Conservation (phyloP, 2,888 invertebrate genomes). For the Gymnosoma rotundatum region DNA sequence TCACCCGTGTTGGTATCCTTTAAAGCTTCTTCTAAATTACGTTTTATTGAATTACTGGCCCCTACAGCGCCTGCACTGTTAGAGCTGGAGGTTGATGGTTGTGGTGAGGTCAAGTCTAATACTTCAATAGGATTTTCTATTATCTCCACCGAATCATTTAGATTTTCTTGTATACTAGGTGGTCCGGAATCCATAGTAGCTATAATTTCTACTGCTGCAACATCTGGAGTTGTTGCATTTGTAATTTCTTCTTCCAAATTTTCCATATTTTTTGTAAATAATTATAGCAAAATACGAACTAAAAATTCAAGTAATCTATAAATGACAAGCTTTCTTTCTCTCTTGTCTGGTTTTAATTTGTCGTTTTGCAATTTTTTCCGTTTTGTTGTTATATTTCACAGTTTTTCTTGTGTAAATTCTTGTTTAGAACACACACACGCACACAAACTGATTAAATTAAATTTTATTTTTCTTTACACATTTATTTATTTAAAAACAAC, state of each 20-base stretch:
- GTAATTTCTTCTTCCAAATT: constrained; percentile 59
- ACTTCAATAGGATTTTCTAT: constrained; percentile 55
- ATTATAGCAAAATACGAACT: constrained; percentile 9
- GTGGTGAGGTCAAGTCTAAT: constrained; percentile 59
- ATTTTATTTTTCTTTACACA: background rate
- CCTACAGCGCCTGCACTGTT: constrained; percentile 58
- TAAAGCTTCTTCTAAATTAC: constrained; percentile 51
- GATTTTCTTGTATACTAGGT: background rate
- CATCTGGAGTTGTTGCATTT: constrained; percentile 18
- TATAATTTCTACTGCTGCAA: constrained; percentile 16
- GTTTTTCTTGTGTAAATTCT: constrained; percentile 13
- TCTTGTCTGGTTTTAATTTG: constrained; percentile 40
- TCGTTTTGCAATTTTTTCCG: constrained; percentile 11
- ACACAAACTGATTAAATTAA: background rate
- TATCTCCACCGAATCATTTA: constrained; percentile 51
- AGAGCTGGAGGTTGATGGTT: constrained; percentile 56
- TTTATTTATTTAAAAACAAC: background rate
- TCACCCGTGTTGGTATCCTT: constrained; percentile 45
- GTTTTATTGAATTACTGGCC: constrained; percentile 33
- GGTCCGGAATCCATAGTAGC: background rate
- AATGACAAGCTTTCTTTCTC: constrained; percentile 50
- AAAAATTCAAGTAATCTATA: constrained; percentile 11
- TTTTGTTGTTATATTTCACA: constrained; percentile 37
- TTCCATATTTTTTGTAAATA: constrained; percentile 48
- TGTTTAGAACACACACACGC: background rate